Conservation (phyloP, 2,113 vertebrate genomes). For the Phalacrocorax aristotelis region DNA sequence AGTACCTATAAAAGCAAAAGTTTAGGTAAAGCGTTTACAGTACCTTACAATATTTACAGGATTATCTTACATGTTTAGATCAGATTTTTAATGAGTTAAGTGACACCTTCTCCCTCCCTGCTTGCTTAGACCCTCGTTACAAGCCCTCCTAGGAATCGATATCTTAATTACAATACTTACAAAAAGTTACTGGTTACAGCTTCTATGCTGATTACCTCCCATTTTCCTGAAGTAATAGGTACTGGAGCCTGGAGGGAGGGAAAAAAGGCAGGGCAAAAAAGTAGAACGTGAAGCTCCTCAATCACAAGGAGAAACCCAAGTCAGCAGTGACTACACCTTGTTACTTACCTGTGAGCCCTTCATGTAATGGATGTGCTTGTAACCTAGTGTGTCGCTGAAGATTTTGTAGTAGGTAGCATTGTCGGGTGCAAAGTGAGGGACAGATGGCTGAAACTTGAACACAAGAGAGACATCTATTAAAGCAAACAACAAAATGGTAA, state of each 20-base stretch:
- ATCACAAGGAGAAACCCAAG: not conserved
- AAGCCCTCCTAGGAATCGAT: not conserved
- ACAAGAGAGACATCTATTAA: constrained; percentile 32
- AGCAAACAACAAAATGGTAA: not conserved
- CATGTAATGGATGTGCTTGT: constrained; percentile 87
- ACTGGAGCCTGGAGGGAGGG: not conserved
- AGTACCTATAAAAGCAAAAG: constrained; percentile 83
- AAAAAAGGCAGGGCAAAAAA: not conserved
- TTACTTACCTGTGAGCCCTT: constrained; percentile 40
- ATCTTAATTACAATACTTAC: constrained; percentile 70
- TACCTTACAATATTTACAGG: not conserved
- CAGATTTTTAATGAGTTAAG: not conserved
- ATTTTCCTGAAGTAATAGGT: constrained; percentile 73
- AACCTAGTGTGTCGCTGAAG: constrained; percentile 83
- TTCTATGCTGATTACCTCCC: constrained; percentile 79
- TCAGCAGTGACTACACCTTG: not conserved
- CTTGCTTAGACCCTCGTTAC: not conserved
- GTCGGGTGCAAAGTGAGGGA: constrained; percentile 85
- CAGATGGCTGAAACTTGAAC: constrained; percentile 86
- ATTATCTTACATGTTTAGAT: not conserved
- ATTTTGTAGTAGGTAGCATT: constrained; percentile 87
- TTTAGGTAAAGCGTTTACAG: not conserved
- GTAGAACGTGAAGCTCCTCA: not conserved
- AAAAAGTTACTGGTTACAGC: constrained; percentile 67
- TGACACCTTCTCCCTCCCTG: not conserved